Percentiles rank a stretch among this genome's conserved stretches.
These are phyloP conservation scores for Ditylenchus weischeri DNA, from an alignment of 2,888 invertebrate genomes.

Conservation along the genomic window DNA sequence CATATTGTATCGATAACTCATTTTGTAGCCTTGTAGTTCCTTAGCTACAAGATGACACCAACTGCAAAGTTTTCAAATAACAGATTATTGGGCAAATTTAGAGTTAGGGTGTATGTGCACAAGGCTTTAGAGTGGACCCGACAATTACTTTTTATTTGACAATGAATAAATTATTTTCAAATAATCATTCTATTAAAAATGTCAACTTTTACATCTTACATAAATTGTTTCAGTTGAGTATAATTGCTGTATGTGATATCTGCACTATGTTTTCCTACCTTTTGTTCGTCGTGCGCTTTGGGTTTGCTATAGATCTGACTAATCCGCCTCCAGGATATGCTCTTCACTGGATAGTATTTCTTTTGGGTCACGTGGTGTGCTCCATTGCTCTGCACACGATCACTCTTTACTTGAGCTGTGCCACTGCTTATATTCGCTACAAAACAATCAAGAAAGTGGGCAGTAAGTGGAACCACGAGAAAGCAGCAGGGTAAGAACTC, in stretches of 20 bases:
- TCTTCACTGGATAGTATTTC: slow-evolving; percentile 37
- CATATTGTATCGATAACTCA: no score
- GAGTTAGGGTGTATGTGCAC: no score
- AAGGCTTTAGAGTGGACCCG: no score
- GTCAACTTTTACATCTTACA: no score
- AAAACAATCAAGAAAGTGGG: slow-evolving; percentile 38
- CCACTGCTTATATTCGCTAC: slow-evolving; percentile 52
- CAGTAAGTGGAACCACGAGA: slow-evolving; percentile 36
- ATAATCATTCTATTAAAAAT: no score
- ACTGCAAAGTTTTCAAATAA: no score
- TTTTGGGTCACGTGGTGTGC: slow-evolving; percentile 28
- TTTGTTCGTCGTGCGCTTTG: slow-evolving; percentile 49
- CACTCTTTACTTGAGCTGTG: slow-evolving; percentile 52
- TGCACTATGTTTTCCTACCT: slow-evolving; percentile 55
- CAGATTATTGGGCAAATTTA: no score
- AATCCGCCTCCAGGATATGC: slow-evolving; percentile 39
- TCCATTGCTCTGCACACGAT: slow-evolving; percentile 50
- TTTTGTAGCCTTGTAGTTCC: no score
- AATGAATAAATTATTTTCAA: no score
- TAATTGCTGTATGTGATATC: slow-evolving; percentile 55
- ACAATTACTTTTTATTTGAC: neutral
- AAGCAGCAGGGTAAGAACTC: slow-evolving; percentile 31
- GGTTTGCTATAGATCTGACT: slow-evolving; percentile 32
- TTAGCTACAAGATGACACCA: no score
- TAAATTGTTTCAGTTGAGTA: slow-evolving; percentile 25